Conservation (phyloP, 2,113 vertebrate genomes). For the Carassius carassius region DNA sequence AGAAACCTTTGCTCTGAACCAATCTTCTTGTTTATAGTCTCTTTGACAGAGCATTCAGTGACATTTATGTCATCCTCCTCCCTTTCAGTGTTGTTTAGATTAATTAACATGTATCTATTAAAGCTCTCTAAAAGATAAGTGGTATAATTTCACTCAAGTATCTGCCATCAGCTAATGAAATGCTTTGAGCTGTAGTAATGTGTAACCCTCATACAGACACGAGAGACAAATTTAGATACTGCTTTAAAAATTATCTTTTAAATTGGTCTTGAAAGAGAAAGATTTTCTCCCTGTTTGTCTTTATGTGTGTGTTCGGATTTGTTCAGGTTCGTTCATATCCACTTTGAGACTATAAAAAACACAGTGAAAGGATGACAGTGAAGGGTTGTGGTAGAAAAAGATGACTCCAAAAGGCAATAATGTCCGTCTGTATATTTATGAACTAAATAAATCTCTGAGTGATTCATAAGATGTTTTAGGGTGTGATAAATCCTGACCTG, state of each 20-base stretch:
- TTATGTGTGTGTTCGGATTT: slow-evolving; percentile 7
- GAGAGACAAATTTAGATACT: background rate
- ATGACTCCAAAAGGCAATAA: slow-evolving; percentile 12
- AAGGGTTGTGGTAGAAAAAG: background rate
- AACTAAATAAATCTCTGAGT: background rate
- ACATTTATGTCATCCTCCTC: background rate
- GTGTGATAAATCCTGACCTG: background rate
- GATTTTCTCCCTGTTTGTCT: background rate
- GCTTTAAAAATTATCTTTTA: background rate
- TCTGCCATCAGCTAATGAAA: slow-evolving; percentile 1
- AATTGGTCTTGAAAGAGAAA: slow-evolving; percentile 20
- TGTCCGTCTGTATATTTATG: background rate
- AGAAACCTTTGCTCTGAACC: background rate
- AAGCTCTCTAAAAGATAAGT: slow-evolving; percentile 12
- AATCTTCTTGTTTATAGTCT: background rate
- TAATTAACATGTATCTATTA: slow-evolving; percentile 18
- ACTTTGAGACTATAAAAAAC: background rate
- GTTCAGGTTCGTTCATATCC: slow-evolving; percentile 11
- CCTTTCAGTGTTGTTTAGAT: background rate
- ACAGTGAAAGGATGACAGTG: background rate
- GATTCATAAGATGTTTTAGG: slow-evolving; percentile 5
- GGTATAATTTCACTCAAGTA: slow-evolving; percentile 24
- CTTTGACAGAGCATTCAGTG: slow-evolving; percentile 1
- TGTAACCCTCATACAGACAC: background rate
- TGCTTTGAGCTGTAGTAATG: slow-evolving; percentile 6